Conservation (phyloP, 2,888 invertebrate species). For the Sepioteuthis lessoniana region DNA sequence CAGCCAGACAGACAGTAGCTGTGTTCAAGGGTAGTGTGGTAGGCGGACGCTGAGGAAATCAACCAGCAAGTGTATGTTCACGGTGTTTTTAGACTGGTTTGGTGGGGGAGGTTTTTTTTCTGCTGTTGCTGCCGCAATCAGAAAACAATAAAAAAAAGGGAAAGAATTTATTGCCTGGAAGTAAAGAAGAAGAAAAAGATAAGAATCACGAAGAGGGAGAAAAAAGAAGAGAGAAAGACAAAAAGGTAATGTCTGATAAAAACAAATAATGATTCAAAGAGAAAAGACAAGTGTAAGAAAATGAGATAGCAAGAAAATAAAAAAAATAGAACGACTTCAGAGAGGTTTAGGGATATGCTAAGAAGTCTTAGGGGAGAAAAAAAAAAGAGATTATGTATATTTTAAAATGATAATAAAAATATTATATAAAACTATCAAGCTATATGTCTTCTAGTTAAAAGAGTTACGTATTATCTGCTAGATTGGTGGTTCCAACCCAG, state of each 20-base stretch:
- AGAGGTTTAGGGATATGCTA: neutral
- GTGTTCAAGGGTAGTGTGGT: neutral
- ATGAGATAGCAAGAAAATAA: neutral
- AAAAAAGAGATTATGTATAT: neutral
- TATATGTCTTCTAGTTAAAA: too few species aligned
- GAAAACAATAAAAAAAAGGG: neutral
- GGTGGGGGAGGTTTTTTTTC: too few species aligned
- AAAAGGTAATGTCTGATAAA: too few species aligned
- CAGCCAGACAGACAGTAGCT: neutral
- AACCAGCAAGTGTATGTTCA: neutral
- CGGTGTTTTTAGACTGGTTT: too few species aligned
- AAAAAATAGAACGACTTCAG: neutral
- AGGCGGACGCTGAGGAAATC: neutral
- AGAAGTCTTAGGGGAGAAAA: neutral
- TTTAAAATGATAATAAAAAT: too few species aligned
- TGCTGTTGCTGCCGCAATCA: neutral
- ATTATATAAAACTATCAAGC: too few species aligned
- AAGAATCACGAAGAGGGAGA: neutral
- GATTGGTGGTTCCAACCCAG: too few species aligned
- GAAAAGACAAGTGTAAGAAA: neutral
- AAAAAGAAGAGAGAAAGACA: neutral
- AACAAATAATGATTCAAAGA: neutral
- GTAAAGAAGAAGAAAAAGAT: neutral
- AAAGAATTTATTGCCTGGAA: neutral
- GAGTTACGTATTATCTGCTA: too few species aligned